These are phyloP conservation scores for Schizaphis graminum DNA, from an alignment of 2,888 invertebrate species.

Conservation along the genomic window DNA sequence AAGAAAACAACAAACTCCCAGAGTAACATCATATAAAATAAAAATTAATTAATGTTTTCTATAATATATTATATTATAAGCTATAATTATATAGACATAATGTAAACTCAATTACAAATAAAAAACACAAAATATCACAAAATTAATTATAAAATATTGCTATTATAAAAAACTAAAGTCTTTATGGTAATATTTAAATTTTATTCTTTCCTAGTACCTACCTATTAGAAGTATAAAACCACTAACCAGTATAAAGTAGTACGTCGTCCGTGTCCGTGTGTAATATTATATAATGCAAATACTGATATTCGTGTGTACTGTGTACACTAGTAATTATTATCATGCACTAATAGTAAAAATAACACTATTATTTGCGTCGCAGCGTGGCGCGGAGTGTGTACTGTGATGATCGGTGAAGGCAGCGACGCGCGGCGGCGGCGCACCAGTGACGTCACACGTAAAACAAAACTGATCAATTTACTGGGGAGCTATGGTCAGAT, in stretches of 20 bases:
- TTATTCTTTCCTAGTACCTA: constrained; percentile 22
- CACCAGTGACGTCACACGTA: constrained; percentile 40
- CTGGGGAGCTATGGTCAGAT: not conserved
- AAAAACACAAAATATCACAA: constrained; percentile 4
- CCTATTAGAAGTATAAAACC: not conserved
- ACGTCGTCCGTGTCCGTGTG: not conserved
- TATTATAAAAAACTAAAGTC: not conserved
- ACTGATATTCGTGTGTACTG: not conserved
- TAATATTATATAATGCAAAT: not conserved
- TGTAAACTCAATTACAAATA: not conserved
- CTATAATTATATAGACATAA: constrained; percentile 2
- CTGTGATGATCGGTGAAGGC: not conserved
- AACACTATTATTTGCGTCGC: not conserved
- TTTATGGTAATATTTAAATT: constrained; percentile 10
- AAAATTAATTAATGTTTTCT: not conserved
- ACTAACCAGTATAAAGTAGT: not conserved
- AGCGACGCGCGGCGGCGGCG: constrained; percentile 8
- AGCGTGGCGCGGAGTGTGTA: not conserved
- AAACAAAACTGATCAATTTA: constrained; percentile 28
- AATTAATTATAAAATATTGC: not conserved
- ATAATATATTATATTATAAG: not conserved
- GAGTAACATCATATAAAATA: constrained; percentile 7
- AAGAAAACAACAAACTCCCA: constrained; percentile 1
- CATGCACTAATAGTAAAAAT: constrained; percentile 27
- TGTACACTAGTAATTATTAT: not conserved